Evolutionary conservation across 2,113 vertebrate genomes (phyloP).

Genomic region (Callithrix jacchus): DNA sequence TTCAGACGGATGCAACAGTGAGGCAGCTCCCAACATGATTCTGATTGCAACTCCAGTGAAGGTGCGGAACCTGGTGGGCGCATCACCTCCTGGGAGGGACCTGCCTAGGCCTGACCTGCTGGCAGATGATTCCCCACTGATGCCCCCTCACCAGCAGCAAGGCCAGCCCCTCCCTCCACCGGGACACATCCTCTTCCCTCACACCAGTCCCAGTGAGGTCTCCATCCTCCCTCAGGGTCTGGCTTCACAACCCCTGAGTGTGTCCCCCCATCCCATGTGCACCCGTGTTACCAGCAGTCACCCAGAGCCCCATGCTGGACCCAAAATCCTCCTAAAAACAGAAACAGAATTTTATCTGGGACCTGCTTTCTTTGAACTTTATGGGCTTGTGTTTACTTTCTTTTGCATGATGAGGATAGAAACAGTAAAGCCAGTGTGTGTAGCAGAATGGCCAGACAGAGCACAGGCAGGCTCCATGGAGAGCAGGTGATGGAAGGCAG

Average conservation of each 20-base stretch:
- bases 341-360: not conserved
- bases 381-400: not conserved
- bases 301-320: not conserved
- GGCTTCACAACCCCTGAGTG: not conserved
- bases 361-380: not conserved
- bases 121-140: not conserved
- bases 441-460: no score
- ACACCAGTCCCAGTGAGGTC: fast-evolving
- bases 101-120: fast-evolving
- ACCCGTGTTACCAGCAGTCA: not conserved
- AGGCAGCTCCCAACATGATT: not conserved
- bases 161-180: not conserved
- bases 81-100: not conserved
- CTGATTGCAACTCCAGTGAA: not conserved
- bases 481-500: fast-evolving
- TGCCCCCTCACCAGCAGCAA: not conserved
- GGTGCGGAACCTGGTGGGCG: fast-evolving
- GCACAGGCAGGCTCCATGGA: not conserved
- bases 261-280: not conserved
- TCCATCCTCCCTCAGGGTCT: fast-evolving
- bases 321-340: not conserved
- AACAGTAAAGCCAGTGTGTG: not conserved
- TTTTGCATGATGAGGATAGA: not conserved
- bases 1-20: not conserved
- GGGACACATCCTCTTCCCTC: not conserved